These are phyloP conservation scores for Cricetomys ansorgei DNA, from an alignment of 2,113 vertebrate genomes.

Conservation along the genomic window DNA sequence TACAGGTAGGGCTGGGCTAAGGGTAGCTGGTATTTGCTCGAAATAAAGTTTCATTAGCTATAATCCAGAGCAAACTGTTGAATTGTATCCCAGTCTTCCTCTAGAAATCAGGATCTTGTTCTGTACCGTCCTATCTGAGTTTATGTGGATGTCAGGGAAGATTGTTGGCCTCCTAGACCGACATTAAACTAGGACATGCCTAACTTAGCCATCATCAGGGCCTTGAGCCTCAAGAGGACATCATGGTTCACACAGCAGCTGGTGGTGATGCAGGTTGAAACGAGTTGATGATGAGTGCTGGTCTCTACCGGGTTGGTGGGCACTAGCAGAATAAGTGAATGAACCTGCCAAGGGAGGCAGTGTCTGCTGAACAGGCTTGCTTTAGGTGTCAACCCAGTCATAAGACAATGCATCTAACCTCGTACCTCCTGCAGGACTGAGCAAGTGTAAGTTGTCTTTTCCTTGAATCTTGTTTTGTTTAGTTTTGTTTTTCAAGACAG, in stretches of 20 bases:
- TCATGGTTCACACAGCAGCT: neutral
- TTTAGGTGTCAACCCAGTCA: neutral
- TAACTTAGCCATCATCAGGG: neutral
- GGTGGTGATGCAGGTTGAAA: neutral
- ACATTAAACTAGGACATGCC: neutral
- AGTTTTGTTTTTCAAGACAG: too few species aligned
- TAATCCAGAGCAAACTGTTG: neutral
- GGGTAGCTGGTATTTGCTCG: neutral
- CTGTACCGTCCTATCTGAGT: neutral
- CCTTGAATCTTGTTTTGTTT: neutral
- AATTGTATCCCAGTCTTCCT: too few species aligned
- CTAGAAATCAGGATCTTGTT: neutral
- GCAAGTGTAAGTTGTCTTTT: neutral
- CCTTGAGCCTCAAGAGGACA: neutral
- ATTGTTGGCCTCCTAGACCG: neutral
- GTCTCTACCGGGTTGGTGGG: neutral
- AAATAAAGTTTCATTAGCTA: neutral
- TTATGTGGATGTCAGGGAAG: neutral
- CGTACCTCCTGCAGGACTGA: neutral
- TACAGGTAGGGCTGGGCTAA: too few species aligned
- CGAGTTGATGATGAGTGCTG: neutral
- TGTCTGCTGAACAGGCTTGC: neutral
- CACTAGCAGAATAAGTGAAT: neutral
- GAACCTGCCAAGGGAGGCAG: neutral
- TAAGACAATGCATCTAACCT: neutral